Percentiles rank a stretch among this genome's conserved stretches.
Conservation (phyloP, 2,797 vertebrate genomes). For the Mormyrops boulengeri region DNA sequence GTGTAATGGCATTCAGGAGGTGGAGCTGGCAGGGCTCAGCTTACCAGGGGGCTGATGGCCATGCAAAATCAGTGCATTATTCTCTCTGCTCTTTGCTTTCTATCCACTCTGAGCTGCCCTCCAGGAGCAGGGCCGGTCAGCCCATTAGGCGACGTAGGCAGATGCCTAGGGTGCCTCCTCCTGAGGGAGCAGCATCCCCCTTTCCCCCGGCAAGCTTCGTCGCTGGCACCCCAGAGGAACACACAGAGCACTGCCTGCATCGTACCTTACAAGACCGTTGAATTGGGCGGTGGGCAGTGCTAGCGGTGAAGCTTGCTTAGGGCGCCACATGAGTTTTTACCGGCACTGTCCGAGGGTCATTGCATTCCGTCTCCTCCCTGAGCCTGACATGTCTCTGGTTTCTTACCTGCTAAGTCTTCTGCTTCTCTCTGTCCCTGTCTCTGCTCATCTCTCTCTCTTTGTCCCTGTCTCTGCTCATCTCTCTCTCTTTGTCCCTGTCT, state of each 20-base stretch:
- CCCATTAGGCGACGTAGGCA: neutral
- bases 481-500: conserved; percentile 27
- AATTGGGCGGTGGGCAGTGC: neutral
- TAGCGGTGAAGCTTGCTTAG: neutral
- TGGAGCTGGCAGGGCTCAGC: conserved; percentile 11
- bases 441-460: neutral
- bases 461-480: neutral
- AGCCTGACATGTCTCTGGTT: conserved; percentile 28
- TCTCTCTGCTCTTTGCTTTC: conserved; percentile 16
- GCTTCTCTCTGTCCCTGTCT: neutral
- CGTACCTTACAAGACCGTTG: neutral
- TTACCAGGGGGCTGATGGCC: neutral
- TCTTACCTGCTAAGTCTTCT: neutral
- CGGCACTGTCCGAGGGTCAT: neutral
- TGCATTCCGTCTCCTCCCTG: conserved; percentile 26
- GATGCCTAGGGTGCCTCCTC: neutral
- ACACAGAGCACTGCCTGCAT: neutral
- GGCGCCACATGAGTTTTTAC: neutral
- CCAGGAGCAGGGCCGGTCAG: neutral
- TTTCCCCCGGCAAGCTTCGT: neutral
- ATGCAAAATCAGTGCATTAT: conserved; percentile 66
- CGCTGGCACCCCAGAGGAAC: neutral
- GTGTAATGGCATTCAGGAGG: neutral
- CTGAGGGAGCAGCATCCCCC: neutral
- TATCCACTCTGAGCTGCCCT: neutral